Percentiles rank a stretch among this genome's conserved stretches.
Evolutionary conservation across 2,797 vertebrate species (phyloP).

Genomic region (Fratercula arctica): DNA sequence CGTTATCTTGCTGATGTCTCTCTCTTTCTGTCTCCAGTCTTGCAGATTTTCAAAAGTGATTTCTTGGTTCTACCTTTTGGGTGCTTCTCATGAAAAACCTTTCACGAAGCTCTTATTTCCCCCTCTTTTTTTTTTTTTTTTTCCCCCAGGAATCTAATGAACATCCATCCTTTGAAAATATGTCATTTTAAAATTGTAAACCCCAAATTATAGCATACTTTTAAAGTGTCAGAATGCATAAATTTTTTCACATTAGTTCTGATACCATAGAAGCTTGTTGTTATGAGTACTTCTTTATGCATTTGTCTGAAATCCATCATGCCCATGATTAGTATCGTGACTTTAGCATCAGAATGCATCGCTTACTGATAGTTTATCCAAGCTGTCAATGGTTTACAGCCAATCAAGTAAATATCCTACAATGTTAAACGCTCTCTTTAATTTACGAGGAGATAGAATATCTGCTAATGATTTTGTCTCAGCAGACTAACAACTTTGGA

Average conservation of each 20-base stretch:
- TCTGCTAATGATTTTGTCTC: constrained; percentile 34
- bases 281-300: neutral
- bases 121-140: accelerated
- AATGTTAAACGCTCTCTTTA: constrained; percentile 14
- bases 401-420: neutral
- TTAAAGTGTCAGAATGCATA: neutral
- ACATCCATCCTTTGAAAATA: neutral
- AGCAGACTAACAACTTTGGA: constrained; percentile 22
- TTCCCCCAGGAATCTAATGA: neutral
- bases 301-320: neutral
- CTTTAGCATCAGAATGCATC: neutral
- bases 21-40: neutral
- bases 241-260: neutral
- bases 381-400: neutral
- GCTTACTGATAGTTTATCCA: neutral
- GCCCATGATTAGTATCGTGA: neutral
- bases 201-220: neutral
- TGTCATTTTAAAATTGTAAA: neutral
- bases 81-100: neutral
- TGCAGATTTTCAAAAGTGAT: neutral
- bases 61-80: neutral
- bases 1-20: neutral
- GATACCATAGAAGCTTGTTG: neutral
- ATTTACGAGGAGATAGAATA: neutral
- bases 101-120: neutral